These are phyloP conservation scores for Sarotherodon lohbergeri DNA, from an alignment of 2,113 vertebrate species.

Conservation along the genomic window DNA sequence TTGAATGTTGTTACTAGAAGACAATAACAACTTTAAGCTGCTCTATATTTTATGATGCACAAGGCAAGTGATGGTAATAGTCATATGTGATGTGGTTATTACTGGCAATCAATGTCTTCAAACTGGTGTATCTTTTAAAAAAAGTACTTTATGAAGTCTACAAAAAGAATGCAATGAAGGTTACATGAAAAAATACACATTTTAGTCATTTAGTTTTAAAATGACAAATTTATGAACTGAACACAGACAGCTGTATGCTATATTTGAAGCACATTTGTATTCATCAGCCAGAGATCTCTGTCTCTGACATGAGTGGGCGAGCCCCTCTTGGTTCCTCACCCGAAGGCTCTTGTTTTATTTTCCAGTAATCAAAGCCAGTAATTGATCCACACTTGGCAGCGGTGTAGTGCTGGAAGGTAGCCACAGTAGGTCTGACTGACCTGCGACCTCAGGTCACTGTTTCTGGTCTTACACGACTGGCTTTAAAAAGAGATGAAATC, in stretches of 20 bases:
- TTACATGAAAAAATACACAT: not conserved
- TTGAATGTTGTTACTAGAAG: not conserved
- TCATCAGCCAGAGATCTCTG: not conserved
- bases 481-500: conserved; percentile 38
- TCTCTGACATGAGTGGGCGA: not conserved
- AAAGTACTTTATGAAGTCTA: not conserved
- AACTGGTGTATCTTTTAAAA: not conserved
- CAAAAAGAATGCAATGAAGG: not conserved
- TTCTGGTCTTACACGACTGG: conserved; percentile 5
- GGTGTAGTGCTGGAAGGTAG: not conserved
- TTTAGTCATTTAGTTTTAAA: not conserved
- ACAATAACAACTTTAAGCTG: not conserved
- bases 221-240: not conserved
- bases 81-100: not conserved
- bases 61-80: not conserved
- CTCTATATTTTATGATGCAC: not conserved
- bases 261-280: not conserved
- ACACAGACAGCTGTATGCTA: not conserved
- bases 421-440: conserved; percentile 13
- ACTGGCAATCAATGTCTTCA: not conserved
- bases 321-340: not conserved
- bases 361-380: conserved; percentile 16
- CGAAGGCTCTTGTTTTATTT: not conserved
- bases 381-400: conserved; percentile 37
- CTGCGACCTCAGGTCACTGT: conserved; percentile 22